A percentile compares a stretch with the other conserved stretches of the same genome.
Conservation (phyloP, 2,797 vertebrate species). For the Buceros bicornis region DNA sequence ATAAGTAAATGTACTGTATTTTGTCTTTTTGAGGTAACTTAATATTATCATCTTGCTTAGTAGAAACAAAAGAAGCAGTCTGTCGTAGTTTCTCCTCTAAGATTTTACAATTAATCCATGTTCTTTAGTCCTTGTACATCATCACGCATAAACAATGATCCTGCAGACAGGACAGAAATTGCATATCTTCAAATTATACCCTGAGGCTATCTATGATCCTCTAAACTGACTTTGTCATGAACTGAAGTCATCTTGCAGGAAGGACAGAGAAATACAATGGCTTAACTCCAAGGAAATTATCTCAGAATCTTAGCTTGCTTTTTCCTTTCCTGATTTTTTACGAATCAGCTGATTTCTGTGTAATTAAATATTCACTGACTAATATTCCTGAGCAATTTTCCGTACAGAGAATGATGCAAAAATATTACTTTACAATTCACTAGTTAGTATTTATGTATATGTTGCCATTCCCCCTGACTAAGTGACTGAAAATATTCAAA, state of each 20-base stretch:
- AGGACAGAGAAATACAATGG: not conserved
- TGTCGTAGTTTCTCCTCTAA: not conserved
- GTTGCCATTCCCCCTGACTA: not conserved
- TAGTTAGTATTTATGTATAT: not conserved
- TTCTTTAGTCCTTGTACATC: not conserved
- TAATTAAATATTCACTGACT: not conserved
- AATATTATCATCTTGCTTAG: not conserved
- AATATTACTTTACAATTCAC: not conserved
- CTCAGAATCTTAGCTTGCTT: not conserved
- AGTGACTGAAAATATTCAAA: not conserved
- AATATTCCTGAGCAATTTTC: not conserved
- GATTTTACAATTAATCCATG: not conserved
- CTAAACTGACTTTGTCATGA: not conserved
- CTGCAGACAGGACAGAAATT: not conserved
- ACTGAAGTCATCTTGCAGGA: not conserved
- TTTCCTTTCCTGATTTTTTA: not conserved
- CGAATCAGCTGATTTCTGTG: not conserved
- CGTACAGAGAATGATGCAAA: not conserved
- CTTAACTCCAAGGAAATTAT: not conserved
- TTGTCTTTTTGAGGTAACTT: not conserved
- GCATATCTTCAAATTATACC: not conserved
- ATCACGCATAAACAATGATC: not conserved
- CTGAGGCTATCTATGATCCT: not conserved
- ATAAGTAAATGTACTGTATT: not conserved
- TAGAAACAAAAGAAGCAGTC: not conserved